Conservation (phyloP, 2,888 invertebrate species). For the Apotomis betuletana region DNA sequence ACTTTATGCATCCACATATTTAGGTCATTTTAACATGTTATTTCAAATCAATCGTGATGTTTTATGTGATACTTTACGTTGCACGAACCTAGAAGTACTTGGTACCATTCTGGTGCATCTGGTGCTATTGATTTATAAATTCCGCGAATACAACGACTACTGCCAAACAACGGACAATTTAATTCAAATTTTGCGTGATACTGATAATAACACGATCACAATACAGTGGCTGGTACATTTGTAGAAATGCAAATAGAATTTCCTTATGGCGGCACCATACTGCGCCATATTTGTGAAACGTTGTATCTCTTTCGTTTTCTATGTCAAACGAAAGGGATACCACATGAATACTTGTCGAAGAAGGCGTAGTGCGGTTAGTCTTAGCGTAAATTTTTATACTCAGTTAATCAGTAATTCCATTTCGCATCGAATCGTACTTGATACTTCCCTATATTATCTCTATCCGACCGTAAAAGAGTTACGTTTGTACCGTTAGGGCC, state of each 20-base stretch:
- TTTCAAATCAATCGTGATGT: neutral
- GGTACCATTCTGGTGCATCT: conserved; percentile 6
- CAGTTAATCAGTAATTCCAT: neutral
- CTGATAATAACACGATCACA: too few relatives aligned
- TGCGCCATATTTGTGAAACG: too few relatives aligned
- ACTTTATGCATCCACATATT: conserved; percentile 3
- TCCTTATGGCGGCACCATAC: too few relatives aligned
- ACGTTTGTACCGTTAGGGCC: too few relatives aligned
- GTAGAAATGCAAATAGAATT: too few relatives aligned
- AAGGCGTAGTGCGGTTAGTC: too few relatives aligned
- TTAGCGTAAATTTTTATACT: neutral
- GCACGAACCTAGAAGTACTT: conserved; percentile 12
- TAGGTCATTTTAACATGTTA: conserved; percentile 11
- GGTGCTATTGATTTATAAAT: neutral
- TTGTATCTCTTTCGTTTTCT: too few relatives aligned
- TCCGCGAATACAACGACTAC: neutral
- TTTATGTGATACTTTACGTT: conserved; percentile 2
- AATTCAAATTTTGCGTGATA: neutral
- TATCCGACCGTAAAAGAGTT: neutral
- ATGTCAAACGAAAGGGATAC: too few relatives aligned
- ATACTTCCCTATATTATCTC: neutral
- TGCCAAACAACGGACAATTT: too few relatives aligned
- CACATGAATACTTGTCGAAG: too few relatives aligned
- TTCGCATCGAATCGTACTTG: neutral
- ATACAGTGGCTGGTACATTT: too few relatives aligned